Evolutionary conservation across 2,797 vertebrate genomes (phyloP).

Genomic region (Okamejei kenojei): DNA sequence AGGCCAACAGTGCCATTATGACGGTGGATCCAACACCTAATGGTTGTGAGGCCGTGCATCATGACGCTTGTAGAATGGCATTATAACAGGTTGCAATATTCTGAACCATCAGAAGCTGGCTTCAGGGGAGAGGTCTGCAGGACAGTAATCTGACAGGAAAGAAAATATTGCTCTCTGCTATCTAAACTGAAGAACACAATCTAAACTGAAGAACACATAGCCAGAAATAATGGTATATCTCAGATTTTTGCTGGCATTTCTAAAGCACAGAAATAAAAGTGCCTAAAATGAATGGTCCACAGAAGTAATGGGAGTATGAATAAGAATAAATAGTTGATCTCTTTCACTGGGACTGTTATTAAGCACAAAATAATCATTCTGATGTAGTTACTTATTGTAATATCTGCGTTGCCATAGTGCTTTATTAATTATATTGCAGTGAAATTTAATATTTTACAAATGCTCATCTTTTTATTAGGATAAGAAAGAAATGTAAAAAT

Average conservation of each 20-base stretch:
- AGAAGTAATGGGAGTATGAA: not conserved
- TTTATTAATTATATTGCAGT: conserved; percentile 95
- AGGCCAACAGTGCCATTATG: too few species aligned
- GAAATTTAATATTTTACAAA: conserved; percentile 98
- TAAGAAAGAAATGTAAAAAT: conserved; percentile 80
- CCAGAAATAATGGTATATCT: not conserved
- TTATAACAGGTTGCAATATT: too few species aligned
- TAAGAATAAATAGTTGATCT: not conserved
- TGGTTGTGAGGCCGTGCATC: too few species aligned
- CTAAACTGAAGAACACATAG: not conserved
- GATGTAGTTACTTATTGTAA: conserved; percentile 30
- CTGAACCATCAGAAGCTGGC: not conserved
- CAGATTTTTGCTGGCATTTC: not conserved
- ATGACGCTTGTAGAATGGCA: too few species aligned
- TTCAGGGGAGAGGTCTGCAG: too few species aligned
- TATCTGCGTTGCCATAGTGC: conserved; percentile 64
- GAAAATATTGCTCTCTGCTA: not conserved
- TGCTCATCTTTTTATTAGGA: conserved; percentile 73
- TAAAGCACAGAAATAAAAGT: not conserved
- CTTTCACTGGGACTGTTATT: not conserved
- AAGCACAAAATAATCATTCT: conserved; percentile 24
- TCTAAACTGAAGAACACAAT: not conserved
- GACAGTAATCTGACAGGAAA: not conserved
- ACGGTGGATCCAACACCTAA: too few species aligned
- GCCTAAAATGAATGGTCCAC: not conserved